Base-by-base conservation (phyloP, 23 tunicate species). In the Aplidium turbinatum region DNA sequence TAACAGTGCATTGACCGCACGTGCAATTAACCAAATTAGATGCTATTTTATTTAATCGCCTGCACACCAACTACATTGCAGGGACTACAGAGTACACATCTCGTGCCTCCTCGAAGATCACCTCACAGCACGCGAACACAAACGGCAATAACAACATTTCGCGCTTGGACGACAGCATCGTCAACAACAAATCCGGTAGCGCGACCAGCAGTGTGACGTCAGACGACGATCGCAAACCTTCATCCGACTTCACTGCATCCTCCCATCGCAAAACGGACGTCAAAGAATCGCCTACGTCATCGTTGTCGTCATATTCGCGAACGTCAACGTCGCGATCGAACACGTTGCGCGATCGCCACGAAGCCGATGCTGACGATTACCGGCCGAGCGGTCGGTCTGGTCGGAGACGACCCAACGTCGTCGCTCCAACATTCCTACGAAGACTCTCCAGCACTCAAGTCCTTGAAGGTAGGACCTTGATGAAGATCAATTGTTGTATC, bases 391-490 rank as follows among this genome's bases (percentile, higher is more conserved):
- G 70, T 22, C 57, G 45, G n/a, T 45, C 39, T 0, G 56, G 82
- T 34, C 45, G 77, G 77, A 72, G 66, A 33, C 65, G 84, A 22
- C 20, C 50, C 4, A 76, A 51, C 62, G 42, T 35, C 29, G 81
- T 73, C n/a, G 85, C 97, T 0, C 97, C 97, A 0, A 82, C 92
- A 3, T 80, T 91, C 56, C 52, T 82, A 5, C 61, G 91, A 57
- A 73, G 97, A 57, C 66, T 91, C 28, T 91, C 97, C 29, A 91
- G 97, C 73, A 73, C 90, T 1, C 97, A 91, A 91, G 92, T 91
- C 18, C 47, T 91, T 0, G 97, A 91, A 79, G 97, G 97, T 84
- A 27, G 3, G 76, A 16, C 24, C 61, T 13, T 54, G 24, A 54
- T 54, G 61, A 54, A n/a, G n/a, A n/a, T n/a, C n/a, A n/a, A n/a